These are phyloP conservation scores for Bos javanicus DNA, from an alignment of 2,113 vertebrate species.

Conservation along the genomic window DNA sequence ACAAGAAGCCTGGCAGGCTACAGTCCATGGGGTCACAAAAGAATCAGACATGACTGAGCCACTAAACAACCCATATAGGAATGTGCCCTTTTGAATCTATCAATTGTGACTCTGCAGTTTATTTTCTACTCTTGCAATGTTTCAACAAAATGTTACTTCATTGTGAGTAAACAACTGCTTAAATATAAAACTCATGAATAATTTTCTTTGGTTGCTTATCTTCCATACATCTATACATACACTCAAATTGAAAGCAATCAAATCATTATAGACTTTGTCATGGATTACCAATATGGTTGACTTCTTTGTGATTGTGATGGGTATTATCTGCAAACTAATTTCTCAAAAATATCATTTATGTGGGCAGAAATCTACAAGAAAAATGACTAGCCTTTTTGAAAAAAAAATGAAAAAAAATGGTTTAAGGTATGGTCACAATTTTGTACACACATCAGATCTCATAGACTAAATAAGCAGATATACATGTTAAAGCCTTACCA, in stretches of 20 bases:
- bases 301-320: background rate
- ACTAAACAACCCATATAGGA: background rate
- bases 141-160: conserved; percentile 2
- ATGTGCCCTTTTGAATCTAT: background rate
- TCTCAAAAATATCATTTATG: background rate
- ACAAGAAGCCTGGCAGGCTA: background rate
- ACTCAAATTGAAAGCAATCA: background rate
- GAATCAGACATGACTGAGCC: rapidly evolving
- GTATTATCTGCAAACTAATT: background rate
- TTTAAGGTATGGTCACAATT: background rate
- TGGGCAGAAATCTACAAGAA: background rate
- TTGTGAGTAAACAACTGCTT: background rate
- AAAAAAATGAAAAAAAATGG: background rate
- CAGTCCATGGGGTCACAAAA: background rate
- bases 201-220: background rate
- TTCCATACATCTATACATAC: background rate
- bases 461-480: no score
- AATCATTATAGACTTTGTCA: background rate
- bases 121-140: background rate
- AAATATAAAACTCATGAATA: background rate
- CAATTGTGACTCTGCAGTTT: background rate
- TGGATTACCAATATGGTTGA: background rate
- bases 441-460: background rate
- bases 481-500: background rate
- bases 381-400: background rate